Evolutionary conservation across 1,140 invertebrate species (phyloP), one percentile per base, ranked within the genome.

Genomic region (Aphelenchoides fujianensis): DNA sequence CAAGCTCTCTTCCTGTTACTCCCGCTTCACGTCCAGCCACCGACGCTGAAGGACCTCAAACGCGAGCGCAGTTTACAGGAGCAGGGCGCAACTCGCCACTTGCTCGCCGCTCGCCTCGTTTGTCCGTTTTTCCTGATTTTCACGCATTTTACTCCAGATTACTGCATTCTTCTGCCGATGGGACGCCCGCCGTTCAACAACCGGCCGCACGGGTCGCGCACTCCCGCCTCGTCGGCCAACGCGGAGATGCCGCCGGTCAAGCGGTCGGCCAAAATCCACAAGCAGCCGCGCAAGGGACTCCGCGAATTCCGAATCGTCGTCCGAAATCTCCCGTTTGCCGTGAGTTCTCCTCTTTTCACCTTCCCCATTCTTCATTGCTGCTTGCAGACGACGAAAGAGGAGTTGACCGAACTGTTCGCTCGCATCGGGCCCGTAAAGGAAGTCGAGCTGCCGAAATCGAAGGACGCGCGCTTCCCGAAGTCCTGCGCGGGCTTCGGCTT

Each of bases 401-500:
- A 79, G 16, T 16, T 79, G 7, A 1, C 28, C n/a, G 48, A 76
- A 32, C 12, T 72, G 12, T 74, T 27, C 28, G 41, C n/a, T 2
- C 61, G 70, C 32, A 72, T 74, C 41, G 77, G 77, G 3, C 3
- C 28, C 3, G 41, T 79, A 12, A 54, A 23, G 16, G 77, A 79
- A 36, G 69, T 81, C 28, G 36, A 55, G 16, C 41, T 79, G 16
- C 77, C 77, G 1, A 75, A 75, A 68, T 77, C 72, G 36, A 79
- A 69, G 16, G 77, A 79, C 62, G 68, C 53, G 34, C 54, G 55
- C 23, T 79, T 72, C 53, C 79, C 76, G 1, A 73, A 81, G 37
- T 79, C 79, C 9, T 79, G 74, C 62, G 77, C 79, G 27, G 77
- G 77, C 0, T 79, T 81, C 55, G 80, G 68, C 30, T 79, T 79